These are phyloP conservation scores for Cirrhinus molitorella DNA, from an alignment of 2,797 vertebrate species.

Conservation along the genomic window DNA sequence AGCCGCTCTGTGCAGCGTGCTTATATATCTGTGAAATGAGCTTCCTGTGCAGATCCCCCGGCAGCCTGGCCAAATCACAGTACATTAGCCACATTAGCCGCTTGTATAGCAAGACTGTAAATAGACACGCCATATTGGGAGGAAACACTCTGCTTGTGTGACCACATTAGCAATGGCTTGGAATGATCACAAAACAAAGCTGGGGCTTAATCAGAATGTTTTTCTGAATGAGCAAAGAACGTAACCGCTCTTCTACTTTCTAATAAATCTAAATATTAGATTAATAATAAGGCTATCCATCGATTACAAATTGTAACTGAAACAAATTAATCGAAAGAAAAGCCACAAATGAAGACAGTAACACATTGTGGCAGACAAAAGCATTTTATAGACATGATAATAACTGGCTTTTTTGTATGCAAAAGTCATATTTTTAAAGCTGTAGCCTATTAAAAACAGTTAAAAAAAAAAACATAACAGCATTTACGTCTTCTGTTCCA, in stretches of 20 bases:
- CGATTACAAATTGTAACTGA: conserved; percentile 9
- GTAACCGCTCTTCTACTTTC: conserved; percentile 9
- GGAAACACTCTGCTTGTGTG: conserved; percentile 50
- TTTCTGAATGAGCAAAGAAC: conserved; percentile 28
- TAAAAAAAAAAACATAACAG: background rate
- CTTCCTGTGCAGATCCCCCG: conserved; percentile 42
- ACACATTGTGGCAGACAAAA: too few species aligned
- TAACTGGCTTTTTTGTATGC: background rate
- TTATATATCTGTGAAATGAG: conserved; percentile 56
- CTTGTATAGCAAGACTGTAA: conserved; percentile 55
- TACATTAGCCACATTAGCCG: conserved; percentile 60
- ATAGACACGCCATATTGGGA: conserved; percentile 55
- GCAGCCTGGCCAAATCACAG: conserved; percentile 57
- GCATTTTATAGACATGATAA: background rate
- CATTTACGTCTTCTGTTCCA: background rate
- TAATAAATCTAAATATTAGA: background rate
- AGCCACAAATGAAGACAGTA: background rate
- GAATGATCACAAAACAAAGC: conserved; percentile 54
- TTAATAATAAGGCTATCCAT: conserved; percentile 6
- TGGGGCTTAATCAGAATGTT: conserved; percentile 36
- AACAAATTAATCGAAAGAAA: background rate
- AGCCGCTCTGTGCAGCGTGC: conserved; percentile 34
- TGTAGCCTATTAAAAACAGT: background rate
- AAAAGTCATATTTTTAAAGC: background rate
- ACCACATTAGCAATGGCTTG: conserved; percentile 57